These are phyloP conservation scores for Oenanthe melanoleuca DNA, from an alignment of 2,113 vertebrate genomes.

Conservation along the genomic window DNA sequence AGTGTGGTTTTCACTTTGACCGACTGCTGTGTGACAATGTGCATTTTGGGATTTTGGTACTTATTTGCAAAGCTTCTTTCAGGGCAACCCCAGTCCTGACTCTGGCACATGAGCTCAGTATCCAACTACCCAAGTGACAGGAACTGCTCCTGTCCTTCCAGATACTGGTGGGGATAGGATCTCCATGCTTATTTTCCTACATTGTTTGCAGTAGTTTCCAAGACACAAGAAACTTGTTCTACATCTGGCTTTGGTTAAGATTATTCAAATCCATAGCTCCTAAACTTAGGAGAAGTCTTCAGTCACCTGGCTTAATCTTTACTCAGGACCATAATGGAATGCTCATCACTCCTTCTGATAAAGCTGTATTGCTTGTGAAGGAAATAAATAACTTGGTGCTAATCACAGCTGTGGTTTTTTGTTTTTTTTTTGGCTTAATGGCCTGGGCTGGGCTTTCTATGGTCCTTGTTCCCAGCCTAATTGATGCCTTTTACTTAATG, in stretches of 20 bases:
- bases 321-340: background rate
- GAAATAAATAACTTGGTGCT: background rate
- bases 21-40: background rate
- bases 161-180: background rate
- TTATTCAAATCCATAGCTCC: background rate
- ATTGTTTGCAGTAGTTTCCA: background rate
- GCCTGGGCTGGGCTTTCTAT: background rate
- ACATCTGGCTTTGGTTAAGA: background rate
- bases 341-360: background rate
- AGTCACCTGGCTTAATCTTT: background rate
- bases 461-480: background rate
- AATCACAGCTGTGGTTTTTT: background rate
- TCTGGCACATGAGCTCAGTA: background rate
- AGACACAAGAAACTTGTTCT: background rate
- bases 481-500: background rate
- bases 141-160: background rate
- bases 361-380: background rate
- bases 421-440: background rate
- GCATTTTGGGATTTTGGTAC: background rate
- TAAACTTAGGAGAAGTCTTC: background rate
- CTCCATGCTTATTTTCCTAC: background rate
- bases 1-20: background rate
- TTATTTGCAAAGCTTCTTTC: background rate
- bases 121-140: accelerated
- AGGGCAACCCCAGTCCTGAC: background rate